Evolutionary conservation across 2,797 vertebrate species (phyloP), one percentile per base, ranked within the genome.

Genomic region (Leuciscus waleckii): DNA sequence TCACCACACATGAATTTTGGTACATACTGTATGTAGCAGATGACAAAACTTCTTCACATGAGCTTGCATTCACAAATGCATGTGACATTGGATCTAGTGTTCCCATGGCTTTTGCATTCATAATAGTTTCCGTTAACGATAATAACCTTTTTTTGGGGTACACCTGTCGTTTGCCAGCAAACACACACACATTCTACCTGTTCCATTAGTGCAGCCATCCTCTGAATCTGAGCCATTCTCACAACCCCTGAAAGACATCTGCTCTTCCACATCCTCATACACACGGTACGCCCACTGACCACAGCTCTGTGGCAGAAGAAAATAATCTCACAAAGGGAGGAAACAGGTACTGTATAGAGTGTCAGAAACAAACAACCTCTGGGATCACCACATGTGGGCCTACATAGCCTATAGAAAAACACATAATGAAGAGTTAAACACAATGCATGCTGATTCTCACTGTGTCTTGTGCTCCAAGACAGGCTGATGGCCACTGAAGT

Each of bases 251-350:
- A 4, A 91, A 80, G 49, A 94, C 46, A 83, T 89, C 1, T 92
- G 90, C 65, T 96, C 95, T 81, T 98, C 97, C 67, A 97, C 96
- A 73, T 98, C 97, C 90, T 99, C 98, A 14, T 97, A 96, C 6
- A 96, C 95, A 37, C 97, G 95, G 91, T 97, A 98, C 75, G 97
- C 95, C 98, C 98, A 99, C 91, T 97, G 97, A 89, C 94, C 95
- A 84, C 95, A 90, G 70, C 94, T 96, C 98, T 99, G 92, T 2
- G 32, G 29, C 65, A 81, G 19, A 69, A 84, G 46, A 77, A 83
- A 29, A 56, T 29, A 79, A 32, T 26, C 51, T 21, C 75, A 86
- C 70, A 78, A 79, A 73, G 65, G 6, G 61, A 79, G 67, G 81
- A 83, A 73, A 71, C 54, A 26, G 26, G 37, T 32, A 74, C 13